Base-by-base conservation (phyloP, 2,888 invertebrate species). In the Syrista parreyssii region DNA sequence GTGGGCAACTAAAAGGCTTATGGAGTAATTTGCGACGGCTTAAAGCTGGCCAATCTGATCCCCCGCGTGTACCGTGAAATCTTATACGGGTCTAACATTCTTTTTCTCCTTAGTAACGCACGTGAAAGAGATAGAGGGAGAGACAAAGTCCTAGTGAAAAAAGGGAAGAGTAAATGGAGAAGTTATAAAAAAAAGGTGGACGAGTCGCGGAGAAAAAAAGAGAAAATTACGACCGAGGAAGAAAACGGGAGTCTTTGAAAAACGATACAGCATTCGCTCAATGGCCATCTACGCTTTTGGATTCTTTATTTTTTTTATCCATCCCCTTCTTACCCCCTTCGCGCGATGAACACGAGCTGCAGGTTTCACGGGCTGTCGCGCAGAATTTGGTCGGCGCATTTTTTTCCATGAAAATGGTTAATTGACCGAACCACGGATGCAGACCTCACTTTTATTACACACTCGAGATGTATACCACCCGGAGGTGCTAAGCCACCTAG, bases 1-100 rank as follows among this genome's bases (percentile, higher is more conserved):
- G 23, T 55, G 23, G 85, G 81, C 87, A 86, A 87, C 87, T 89
- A 90, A 88, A 89, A 89, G 91, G 91, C 90, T 91, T 91, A 90
- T 86, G 85, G 86, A 87, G 88, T 89, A 90, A 91, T 90, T 89
- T 89, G 88, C 88, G 85, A 86, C 87, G 90, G 91, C 88, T 91
- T 89, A 89, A 88, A 87, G 86, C 84, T 86, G 86, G 84, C 88
- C 89, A 89, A 90, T 90, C 89, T 88, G 89, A 88, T 89, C 87
- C 85, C 81, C 80, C 81, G 79, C 69, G 68, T 79, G 71, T 83
- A 84, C 55, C 84, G 85, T 87, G 88, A 88, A 88, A 89, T 89
- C 86, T 87, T 88, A 89, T 88, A 89, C 85, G 83, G 78, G 79
- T 79, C 80, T 80, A 23, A 74, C 72, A 74, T 79, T 80, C 76